These are phyloP conservation scores for Labeo rohita DNA, from an alignment of 2,113 vertebrate species.

Conservation along the genomic window DNA sequence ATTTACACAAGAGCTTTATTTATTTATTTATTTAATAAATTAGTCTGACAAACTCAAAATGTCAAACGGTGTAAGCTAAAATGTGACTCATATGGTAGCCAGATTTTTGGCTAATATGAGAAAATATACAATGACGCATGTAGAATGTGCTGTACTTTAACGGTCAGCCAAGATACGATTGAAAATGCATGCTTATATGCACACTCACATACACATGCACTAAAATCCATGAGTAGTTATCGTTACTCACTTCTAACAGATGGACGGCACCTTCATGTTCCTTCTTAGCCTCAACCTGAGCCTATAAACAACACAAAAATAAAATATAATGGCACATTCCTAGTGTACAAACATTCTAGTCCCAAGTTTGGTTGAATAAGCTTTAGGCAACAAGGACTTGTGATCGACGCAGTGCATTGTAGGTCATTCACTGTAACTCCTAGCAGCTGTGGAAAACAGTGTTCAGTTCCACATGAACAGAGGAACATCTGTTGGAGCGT, in stretches of 20 bases:
- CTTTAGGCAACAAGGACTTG: neutral
- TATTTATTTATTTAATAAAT: neutral
- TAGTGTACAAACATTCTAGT: neutral
- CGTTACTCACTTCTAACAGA: constrained; percentile 93
- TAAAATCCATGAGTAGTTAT: neutral
- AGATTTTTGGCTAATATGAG: constrained; percentile 17
- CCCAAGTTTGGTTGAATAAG: neutral
- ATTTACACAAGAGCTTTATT: neutral
- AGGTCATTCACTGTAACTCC: constrained; percentile 57
- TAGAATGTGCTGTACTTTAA: constrained; percentile 7
- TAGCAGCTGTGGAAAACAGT: constrained; percentile 68
- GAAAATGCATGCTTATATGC: constrained; percentile 47
- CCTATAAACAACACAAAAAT: constrained; percentile 77
- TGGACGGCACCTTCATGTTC: constrained; percentile 97
- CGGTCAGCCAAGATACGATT: neutral
- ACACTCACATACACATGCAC: constrained; percentile 10
- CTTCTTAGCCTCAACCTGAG: constrained; percentile 99
- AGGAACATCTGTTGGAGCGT: constrained; percentile 66
- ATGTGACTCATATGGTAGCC: constrained; percentile 17
- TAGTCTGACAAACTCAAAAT: neutral
- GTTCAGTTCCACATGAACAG: constrained; percentile 59
- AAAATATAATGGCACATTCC: neutral
- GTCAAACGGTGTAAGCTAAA: neutral
- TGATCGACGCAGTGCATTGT: neutral
- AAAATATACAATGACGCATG: neutral